Percentiles rank a stretch among this genome's conserved stretches.
Conservation (phyloP, 2,113 vertebrate species). For the Aramus guarauna region DNA sequence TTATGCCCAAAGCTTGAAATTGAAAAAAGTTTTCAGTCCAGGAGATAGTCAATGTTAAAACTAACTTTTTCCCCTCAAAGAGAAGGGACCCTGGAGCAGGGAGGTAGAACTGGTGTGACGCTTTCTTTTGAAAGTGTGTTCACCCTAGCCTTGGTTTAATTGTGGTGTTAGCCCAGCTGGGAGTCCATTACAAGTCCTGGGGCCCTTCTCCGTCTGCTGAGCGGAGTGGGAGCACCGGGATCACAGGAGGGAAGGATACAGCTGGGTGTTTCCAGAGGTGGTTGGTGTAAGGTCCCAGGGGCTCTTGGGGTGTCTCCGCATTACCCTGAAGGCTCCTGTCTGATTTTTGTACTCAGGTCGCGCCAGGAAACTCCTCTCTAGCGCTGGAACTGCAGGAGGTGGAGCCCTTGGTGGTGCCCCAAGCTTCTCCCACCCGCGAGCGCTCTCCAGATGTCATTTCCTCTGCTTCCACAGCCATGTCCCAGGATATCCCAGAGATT, state of each 20-base stretch:
- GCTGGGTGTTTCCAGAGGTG: not conserved
- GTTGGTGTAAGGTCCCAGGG: not conserved
- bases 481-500: constrained; percentile 95
- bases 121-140: not conserved
- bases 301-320: not conserved
- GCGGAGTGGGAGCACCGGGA: not conserved
- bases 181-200: not conserved
- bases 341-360: constrained; percentile 33
- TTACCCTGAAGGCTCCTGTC: not conserved
- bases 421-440: constrained; percentile 89
- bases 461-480: constrained; percentile 93
- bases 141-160: not conserved
- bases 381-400: constrained; percentile 82
- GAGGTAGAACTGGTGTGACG: not conserved
- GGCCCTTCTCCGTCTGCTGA: not conserved
- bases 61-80: not conserved
- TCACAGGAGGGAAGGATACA: not conserved
- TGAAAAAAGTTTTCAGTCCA: not conserved
- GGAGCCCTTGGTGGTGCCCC: constrained; percentile 84
- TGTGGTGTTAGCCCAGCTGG: not conserved
- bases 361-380: constrained; percentile 75
- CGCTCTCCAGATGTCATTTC: constrained; percentile 98
- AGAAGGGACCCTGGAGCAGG: not conserved
- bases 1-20: not conserved
- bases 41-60: not conserved